A percentile compares a stretch with the other conserved stretches of the same genome.
Conservation (phyloP, 1,140 invertebrate genomes). For the Rhizoglyphus robini region DNA sequence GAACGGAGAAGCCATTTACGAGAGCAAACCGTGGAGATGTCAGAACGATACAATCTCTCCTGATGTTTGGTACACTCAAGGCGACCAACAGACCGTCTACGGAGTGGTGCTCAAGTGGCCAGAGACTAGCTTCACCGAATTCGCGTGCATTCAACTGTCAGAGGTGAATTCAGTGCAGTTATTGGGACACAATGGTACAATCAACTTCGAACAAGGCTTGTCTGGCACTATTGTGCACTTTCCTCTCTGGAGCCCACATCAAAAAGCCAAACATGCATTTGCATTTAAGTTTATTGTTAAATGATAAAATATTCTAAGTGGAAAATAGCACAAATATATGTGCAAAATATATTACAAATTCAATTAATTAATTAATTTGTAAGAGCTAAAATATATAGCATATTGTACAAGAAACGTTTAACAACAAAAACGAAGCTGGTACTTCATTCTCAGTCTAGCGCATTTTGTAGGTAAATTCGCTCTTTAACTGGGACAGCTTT, state of each 20-base stretch:
- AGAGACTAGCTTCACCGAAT: conserved; percentile 36
- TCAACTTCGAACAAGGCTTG: not conserved
- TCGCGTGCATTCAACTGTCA: conserved; percentile 34
- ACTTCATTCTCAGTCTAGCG: conserved; percentile 47
- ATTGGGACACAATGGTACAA: not conserved
- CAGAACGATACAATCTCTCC: conserved; percentile 67
- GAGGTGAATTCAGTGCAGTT: not conserved
- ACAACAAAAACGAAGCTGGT: not conserved
- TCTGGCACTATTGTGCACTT: conserved; percentile 1
- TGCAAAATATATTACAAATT: not conserved
- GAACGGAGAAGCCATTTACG: conserved; percentile 81
- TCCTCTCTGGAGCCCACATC: not conserved
- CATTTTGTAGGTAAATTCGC: conserved; percentile 89
- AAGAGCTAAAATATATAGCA: not conserved
- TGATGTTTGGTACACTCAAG: conserved; percentile 37
- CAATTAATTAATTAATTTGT: not conserved
- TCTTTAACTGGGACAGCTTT: conserved; percentile 73
- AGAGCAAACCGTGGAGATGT: conserved; percentile 52
- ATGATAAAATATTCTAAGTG: too few species aligned
- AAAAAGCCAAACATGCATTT: not conserved
- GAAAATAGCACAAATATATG: too few species aligned
- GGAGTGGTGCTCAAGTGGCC: conserved; percentile 55
- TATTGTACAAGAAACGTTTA: not conserved
- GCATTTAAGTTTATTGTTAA: conserved; percentile 5
- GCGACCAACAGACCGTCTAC: conserved; percentile 34